These are phyloP conservation scores for Salvelinus namaycush DNA, from an alignment of 2,113 vertebrate genomes.

Conservation along the genomic window DNA sequence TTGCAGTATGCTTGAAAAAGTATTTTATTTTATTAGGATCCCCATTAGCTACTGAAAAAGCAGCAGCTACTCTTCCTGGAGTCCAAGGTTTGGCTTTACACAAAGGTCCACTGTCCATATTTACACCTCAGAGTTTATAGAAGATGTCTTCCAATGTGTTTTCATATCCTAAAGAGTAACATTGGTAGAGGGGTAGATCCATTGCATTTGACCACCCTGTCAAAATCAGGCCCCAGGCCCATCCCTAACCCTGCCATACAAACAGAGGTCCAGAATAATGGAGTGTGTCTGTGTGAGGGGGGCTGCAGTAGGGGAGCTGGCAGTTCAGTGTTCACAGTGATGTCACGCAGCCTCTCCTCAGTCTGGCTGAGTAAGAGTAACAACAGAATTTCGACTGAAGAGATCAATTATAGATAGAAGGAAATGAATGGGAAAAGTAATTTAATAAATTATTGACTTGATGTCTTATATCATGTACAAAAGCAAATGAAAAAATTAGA, in stretches of 20 bases:
- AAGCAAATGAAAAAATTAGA: constrained; percentile 82
- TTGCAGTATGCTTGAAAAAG: no score
- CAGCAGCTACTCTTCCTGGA: no score
- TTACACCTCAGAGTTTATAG: not conserved
- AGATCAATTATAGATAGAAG: constrained; percentile 87
- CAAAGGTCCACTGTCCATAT: not conserved
- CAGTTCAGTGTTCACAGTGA: constrained; percentile 58
- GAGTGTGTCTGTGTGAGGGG: constrained; percentile 25
- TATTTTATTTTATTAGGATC: no score
- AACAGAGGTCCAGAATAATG: not conserved
- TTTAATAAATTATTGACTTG: constrained; percentile 84
- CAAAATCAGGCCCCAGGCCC: not conserved
- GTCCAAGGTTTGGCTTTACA: no score
- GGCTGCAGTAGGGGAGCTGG: constrained; percentile 36
- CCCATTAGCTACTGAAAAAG: no score
- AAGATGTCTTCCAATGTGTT: not conserved
- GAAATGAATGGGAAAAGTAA: constrained; percentile 82
- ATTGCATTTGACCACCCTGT: not conserved
- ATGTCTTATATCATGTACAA: constrained; percentile 81
- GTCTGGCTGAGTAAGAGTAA: constrained; percentile 76
- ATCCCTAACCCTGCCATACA: constrained; percentile 1
- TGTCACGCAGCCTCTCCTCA: constrained; percentile 72
- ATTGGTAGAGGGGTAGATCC: not conserved
- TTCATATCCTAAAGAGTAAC: not conserved
- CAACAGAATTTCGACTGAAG: constrained; percentile 81